A percentile compares a stretch with the other conserved stretches of the same genome.
These are phyloP conservation scores for Scaptodrosophila latifasciaeformis DNA, from an alignment of 2,888 invertebrate species.

Conservation along the genomic window DNA sequence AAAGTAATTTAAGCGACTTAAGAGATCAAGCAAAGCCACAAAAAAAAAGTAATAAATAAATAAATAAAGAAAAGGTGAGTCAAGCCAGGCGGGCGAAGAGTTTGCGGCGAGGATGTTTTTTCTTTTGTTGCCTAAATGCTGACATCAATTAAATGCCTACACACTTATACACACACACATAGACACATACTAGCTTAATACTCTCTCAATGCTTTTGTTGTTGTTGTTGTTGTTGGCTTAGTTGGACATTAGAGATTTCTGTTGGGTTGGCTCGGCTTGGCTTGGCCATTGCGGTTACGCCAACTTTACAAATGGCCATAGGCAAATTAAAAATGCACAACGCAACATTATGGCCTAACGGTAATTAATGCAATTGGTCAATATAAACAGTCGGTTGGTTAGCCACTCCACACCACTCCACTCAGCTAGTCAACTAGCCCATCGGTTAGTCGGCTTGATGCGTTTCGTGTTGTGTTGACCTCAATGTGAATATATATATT, in stretches of 20 bases:
- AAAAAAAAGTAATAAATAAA: too few species aligned
- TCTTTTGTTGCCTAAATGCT: slow-evolving; percentile 34
- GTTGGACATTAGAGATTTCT: slow-evolving; percentile 8
- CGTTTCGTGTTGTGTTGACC: slow-evolving; percentile 56
- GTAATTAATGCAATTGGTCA: slow-evolving; percentile 72
- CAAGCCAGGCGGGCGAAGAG: background rate
- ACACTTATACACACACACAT: slow-evolving; percentile 20
- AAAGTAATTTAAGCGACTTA: too few species aligned
- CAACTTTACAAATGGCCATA: slow-evolving; percentile 45
- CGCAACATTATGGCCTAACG: slow-evolving; percentile 69
- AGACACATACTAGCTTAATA: background rate
- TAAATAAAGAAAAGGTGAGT: too few species aligned
- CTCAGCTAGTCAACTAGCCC: too few species aligned
- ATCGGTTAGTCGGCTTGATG: slow-evolving; percentile 36
- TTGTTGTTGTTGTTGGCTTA: slow-evolving; percentile 21
- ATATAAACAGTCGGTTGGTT: slow-evolving; percentile 53
- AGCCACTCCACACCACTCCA: too few species aligned
- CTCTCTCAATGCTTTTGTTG: slow-evolving; percentile 35
- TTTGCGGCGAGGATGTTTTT: too few species aligned
- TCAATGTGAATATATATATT: slow-evolving; percentile 33
- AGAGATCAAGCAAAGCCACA: too few species aligned
- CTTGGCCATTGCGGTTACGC: slow-evolving; percentile 34
- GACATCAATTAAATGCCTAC: slow-evolving; percentile 59
- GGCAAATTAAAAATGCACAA: slow-evolving; percentile 68
- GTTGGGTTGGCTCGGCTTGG: slow-evolving; percentile 7